Percentiles rank a stretch among this genome's conserved stretches.
Conservation (phyloP, 2,888 invertebrate genomes). For the Flexamia atlantica region DNA sequence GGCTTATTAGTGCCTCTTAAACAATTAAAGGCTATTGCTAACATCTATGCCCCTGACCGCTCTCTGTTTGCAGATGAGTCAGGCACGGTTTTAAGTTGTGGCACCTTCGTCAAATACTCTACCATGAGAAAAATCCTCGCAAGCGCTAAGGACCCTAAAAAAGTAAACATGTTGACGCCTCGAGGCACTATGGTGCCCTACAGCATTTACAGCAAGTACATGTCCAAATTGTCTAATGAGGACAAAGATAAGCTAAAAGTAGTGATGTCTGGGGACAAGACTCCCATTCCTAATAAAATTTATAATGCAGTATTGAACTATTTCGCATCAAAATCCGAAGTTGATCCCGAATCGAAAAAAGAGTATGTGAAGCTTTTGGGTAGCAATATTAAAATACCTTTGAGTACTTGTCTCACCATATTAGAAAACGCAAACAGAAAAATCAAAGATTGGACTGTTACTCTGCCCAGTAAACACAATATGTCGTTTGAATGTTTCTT, state of each 20-base stretch:
- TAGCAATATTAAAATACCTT: neutral
- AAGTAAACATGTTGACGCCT: neutral
- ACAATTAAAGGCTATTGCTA: neutral
- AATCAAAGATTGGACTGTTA: slow-evolving; percentile 15
- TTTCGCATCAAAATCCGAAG: neutral
- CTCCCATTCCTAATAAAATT: neutral
- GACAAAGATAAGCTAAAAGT: slow-evolving; percentile 4
- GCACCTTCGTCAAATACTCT: neutral
- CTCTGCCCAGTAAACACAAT: neutral
- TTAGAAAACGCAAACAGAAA: neutral
- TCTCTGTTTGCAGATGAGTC: neutral
- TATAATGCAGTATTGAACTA: neutral
- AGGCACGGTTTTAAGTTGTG: neutral
- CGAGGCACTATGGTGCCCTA: neutral
- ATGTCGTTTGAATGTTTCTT: neutral
- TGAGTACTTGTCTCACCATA: neutral
- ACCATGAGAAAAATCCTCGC: slow-evolving; percentile 4
- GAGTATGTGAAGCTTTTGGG: neutral
- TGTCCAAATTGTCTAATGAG: neutral
- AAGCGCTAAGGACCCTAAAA: neutral
- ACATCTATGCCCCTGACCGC: neutral
- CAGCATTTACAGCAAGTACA: neutral
- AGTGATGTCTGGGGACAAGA: neutral
- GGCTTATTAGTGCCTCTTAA: slow-evolving; percentile 2
- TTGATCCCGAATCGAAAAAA: neutral